These are phyloP conservation scores for Camponotus floridanus DNA, from an alignment of 1,140 invertebrate species.

Conservation along the genomic window DNA sequence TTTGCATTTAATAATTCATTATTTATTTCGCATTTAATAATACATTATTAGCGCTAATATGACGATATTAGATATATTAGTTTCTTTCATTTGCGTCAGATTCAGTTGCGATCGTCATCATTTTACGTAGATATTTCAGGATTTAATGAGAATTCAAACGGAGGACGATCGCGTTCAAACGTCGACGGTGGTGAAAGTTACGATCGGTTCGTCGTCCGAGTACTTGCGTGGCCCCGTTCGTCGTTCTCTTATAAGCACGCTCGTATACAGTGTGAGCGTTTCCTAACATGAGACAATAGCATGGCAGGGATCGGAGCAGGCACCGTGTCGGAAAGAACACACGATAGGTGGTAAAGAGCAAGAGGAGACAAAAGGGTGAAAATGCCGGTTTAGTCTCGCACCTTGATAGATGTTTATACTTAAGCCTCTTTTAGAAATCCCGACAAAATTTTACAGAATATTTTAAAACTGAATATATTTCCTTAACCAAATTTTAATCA, in stretches of 20 bases:
- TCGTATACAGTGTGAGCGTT: slow-evolving; percentile 64
- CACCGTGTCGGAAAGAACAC: slow-evolving; percentile 50
- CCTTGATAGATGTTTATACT: slow-evolving; percentile 46
- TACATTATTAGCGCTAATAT: not conserved
- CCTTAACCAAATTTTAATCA: too few species aligned
- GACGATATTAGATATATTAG: not conserved
- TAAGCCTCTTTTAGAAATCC: not conserved
- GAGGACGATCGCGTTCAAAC: slow-evolving; percentile 56
- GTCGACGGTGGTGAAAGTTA: slow-evolving; percentile 82
- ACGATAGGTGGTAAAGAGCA: slow-evolving; percentile 26
- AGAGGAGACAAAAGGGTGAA: slow-evolving; percentile 23
- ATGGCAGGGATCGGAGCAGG: slow-evolving; percentile 33
- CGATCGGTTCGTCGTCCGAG: slow-evolving; percentile 64
- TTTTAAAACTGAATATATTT: not conserved
- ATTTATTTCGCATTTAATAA: not conserved
- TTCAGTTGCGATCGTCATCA: not conserved
- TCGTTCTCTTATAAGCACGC: slow-evolving; percentile 51
- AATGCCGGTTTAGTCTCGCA: slow-evolving; percentile 35
- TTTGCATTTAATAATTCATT: slow-evolving; percentile 4
- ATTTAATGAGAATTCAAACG: slow-evolving; percentile 36
- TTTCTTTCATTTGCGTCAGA: not conserved
- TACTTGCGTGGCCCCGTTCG: slow-evolving; percentile 80
- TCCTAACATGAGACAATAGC: slow-evolving; percentile 72
- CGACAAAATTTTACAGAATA: not conserved
- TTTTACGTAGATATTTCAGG: slow-evolving; percentile 33